Percentiles rank a stretch among this genome's conserved stretches.
These are phyloP conservation scores for Chrysomela aeneicollis DNA, from an alignment of 2,888 invertebrate genomes.

Conservation along the genomic window DNA sequence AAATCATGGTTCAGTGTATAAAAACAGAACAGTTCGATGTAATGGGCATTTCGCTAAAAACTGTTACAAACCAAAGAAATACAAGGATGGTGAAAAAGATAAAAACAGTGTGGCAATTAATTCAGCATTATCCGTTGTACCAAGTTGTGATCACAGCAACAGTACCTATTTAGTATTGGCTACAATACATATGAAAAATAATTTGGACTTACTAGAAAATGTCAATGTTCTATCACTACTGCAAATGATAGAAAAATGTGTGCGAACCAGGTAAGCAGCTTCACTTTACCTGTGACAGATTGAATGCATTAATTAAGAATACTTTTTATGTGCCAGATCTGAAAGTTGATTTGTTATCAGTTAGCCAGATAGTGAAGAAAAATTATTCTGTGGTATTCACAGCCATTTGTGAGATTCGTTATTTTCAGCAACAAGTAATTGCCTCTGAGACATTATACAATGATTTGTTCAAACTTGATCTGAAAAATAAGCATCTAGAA, in stretches of 20 bases:
- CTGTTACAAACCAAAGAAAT: no score
- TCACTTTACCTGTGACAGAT: background rate
- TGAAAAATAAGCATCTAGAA: background rate
- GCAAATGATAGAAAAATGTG: constrained; percentile 18
- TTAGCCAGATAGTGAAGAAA: background rate
- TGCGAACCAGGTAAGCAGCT: constrained; percentile 9
- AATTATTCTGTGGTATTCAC: background rate
- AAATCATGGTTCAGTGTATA: no score
- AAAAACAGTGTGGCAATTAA: no score
- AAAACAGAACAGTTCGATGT: no score
- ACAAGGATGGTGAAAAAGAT: no score
- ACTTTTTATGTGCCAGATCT: no score
- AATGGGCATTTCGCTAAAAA: no score
- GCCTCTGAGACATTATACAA: background rate
- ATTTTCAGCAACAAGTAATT: no score
- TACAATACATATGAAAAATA: constrained; percentile 7
- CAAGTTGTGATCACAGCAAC: background rate
- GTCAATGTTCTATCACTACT: constrained; percentile 4
- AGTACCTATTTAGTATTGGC: background rate
- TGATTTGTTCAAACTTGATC: background rate
- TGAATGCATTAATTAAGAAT: no score
- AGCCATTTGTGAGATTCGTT: background rate
- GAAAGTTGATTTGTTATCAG: no score
- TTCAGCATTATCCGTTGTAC: constrained; percentile 12
- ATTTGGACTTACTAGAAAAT: background rate